These are phyloP conservation scores for Tenthredo mesomela DNA, from an alignment of 2,888 invertebrate genomes.

Conservation along the genomic window DNA sequence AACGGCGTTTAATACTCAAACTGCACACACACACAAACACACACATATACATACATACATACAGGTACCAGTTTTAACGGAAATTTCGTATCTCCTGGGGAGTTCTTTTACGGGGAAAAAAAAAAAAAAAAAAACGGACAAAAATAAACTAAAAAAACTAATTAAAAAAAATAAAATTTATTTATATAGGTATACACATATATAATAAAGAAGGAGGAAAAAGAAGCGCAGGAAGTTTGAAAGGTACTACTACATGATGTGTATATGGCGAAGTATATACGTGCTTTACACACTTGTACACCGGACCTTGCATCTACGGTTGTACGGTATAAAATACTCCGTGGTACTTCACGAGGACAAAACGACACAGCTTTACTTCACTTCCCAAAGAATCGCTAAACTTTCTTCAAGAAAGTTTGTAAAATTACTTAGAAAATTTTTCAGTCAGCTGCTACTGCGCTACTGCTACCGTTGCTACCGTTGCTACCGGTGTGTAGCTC, in stretches of 20 bases:
- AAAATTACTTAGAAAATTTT: constrained; percentile 25
- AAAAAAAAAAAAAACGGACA: no score
- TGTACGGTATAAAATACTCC: not conserved
- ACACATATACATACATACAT: not conserved
- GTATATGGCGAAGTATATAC: not conserved
- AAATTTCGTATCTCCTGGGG: not conserved
- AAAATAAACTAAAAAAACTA: not conserved
- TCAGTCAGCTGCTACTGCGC: not conserved
- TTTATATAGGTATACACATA: no score
- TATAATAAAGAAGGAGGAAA: not conserved
- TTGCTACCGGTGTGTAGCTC: not conserved
- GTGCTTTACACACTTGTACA: not conserved
- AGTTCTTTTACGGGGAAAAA: not conserved
- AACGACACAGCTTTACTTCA: not conserved
- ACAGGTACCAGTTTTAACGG: not conserved
- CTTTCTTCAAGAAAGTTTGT: constrained; percentile 10
- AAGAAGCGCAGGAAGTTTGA: not conserved
- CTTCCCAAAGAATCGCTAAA: not conserved
- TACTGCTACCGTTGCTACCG: not conserved
- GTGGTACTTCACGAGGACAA: not conserved
- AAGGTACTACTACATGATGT: not conserved
- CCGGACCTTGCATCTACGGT: not conserved
- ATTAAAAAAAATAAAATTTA: not conserved
- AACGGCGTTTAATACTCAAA: not conserved
- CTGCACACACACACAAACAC: not conserved